Percentiles rank a stretch among this genome's conserved stretches.
Evolutionary conservation across 2,113 vertebrate species (phyloP).

Genomic region (Plestiodon gilberti): DNA sequence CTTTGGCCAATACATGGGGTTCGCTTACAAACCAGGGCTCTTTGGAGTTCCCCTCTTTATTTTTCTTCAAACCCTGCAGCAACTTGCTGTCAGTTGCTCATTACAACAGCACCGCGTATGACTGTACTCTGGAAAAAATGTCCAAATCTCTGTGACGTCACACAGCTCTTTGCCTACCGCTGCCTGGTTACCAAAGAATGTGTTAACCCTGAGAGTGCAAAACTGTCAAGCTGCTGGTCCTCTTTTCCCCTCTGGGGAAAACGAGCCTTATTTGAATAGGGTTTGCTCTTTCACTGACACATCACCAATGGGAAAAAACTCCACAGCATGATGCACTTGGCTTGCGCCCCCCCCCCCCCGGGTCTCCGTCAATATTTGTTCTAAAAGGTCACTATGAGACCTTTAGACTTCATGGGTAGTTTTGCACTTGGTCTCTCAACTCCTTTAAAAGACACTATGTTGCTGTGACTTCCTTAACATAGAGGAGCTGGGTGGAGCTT

Average conservation of each 20-base stretch:
- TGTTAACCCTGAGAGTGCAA: constrained; percentile 74
- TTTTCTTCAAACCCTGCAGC: constrained; percentile 42
- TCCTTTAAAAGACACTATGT: not conserved
- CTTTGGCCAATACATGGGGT: constrained; percentile 45
- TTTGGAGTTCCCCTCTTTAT: constrained; percentile 51
- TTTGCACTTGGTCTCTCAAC: not conserved
- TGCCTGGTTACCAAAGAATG: constrained; percentile 80
- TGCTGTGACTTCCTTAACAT: constrained; percentile 1
- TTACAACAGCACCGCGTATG: constrained; percentile 76
- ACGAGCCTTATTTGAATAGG: not conserved
- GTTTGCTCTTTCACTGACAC: not conserved
- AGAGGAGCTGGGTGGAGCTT: constrained; percentile 33
- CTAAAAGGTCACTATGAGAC: rapidly evolving
- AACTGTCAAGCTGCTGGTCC: not conserved
- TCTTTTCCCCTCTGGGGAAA: not conserved
- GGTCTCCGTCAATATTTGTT: not conserved
- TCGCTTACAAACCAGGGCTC: constrained; percentile 44
- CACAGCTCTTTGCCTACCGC: constrained; percentile 76
- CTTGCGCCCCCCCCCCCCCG: not conserved
- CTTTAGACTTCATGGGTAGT: not conserved
- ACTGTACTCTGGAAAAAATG: constrained; percentile 80
- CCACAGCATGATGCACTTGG: not conserved
- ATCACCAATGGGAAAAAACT: not conserved
- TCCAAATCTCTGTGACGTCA: constrained; percentile 81
- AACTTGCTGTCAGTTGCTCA: constrained; percentile 64